phyloP scores from a whole-genome alignment of 2,113 vertebrate genomes.

The Forbesichthys papilliferus region DNA sequence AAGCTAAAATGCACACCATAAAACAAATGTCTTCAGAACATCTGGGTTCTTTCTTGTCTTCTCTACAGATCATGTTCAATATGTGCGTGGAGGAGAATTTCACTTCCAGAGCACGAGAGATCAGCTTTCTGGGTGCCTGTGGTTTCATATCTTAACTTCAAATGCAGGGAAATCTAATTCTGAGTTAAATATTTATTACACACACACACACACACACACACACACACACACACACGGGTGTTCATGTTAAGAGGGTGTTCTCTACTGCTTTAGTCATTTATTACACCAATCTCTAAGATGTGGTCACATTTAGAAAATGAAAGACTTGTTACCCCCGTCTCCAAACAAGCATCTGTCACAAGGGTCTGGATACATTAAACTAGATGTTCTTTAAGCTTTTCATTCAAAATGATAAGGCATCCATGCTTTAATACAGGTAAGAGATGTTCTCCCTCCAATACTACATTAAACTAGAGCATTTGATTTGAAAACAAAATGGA shows the following conservation, averaged over 20 bases:
- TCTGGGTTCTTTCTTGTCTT: too few species aligned
- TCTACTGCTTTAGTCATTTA: neutral
- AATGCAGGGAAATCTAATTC: neutral
- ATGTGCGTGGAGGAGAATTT: too few species aligned
- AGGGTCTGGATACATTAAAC: constrained; percentile 7
- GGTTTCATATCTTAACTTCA: neutral
- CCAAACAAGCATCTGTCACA: constrained; percentile 3
- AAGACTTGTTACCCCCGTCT: neutral
- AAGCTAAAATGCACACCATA: too few species aligned
- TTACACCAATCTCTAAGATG: neutral
- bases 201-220: neutral
- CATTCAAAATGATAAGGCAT: constrained; percentile 64
- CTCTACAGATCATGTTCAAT: too few species aligned
- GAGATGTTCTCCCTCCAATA: constrained; percentile 39
- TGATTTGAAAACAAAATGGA: constrained; percentile 35
- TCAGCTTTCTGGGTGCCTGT: neutral
- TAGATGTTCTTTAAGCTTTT: constrained; percentile 14
- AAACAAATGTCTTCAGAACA: too few species aligned
- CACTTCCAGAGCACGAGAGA: too few species aligned
- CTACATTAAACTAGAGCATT: constrained; percentile 41
- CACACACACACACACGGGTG: neutral
- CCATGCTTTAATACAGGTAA: constrained; percentile 43
- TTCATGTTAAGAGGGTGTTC: neutral
- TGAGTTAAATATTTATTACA: neutral
- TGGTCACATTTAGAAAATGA: constrained; percentile 21